Conservation (phyloP, 1,140 invertebrate genomes). For the Caerostris darwini region DNA sequence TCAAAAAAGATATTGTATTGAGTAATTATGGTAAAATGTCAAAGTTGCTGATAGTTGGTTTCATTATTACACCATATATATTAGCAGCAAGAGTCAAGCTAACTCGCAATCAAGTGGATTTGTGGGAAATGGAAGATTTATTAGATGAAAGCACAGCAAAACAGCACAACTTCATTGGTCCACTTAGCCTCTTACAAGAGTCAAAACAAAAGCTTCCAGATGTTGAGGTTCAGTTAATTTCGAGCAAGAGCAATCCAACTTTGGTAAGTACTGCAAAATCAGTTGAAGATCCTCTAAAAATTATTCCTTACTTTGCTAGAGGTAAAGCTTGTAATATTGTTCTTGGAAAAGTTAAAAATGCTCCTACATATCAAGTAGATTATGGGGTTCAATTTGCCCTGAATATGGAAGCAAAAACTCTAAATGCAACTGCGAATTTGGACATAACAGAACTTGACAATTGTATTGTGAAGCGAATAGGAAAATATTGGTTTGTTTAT, state of each 20-base stretch:
- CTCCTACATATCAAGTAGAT: conserved; percentile 8
- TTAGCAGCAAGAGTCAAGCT: conserved; percentile 63
- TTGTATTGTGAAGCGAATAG: conserved; percentile 19
- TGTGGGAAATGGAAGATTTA: conserved; percentile 54
- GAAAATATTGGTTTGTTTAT: conserved; percentile 54
- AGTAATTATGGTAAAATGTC: conserved; percentile 64
- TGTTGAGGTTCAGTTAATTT: background rate
- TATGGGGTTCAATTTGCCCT: conserved; percentile 66
- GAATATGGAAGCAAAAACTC: background rate
- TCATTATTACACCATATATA: conserved; percentile 51
- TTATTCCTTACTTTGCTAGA: conserved; percentile 10
- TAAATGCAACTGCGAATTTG: background rate
- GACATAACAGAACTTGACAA: background rate
- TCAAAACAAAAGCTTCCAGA: background rate
- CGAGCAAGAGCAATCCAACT: conserved; percentile 54
- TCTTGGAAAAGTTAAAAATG: conserved; percentile 19
- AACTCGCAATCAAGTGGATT: conserved; percentile 35
- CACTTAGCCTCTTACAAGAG: background rate
- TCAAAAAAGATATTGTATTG: background rate
- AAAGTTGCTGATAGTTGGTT: conserved; percentile 50
- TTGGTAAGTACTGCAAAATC: background rate
- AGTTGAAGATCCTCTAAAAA: background rate
- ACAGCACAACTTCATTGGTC: background rate
- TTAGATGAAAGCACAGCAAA: background rate
- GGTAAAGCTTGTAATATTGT: conserved; percentile 63